phyloP scores from a whole-genome alignment of 2,888 invertebrate species.

The Ichneumoninae sp. region DNA sequence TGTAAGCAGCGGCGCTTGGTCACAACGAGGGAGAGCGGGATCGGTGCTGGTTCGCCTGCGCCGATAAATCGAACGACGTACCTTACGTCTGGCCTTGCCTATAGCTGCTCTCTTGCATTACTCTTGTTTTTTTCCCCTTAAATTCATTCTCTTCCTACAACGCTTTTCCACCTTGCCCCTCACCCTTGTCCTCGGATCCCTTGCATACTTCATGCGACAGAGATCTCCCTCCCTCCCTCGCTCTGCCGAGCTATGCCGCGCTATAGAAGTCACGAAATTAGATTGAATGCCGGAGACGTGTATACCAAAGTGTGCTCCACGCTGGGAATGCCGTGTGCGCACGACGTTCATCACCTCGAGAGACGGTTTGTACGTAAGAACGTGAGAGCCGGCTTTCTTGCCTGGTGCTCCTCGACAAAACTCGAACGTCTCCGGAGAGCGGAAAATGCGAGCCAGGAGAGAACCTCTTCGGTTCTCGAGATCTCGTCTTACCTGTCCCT shows the following conservation, averaged over 20 bases:
- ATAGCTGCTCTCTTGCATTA: constrained; percentile 34
- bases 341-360: constrained; percentile 1
- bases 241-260: constrained; percentile 15
- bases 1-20: constrained; percentile 60
- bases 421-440: not conserved
- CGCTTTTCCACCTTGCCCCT: not conserved
- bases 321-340: constrained; percentile 4
- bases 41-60: constrained; percentile 62
- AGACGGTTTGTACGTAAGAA: constrained; percentile 10
- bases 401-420: not conserved
- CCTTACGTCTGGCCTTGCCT: constrained; percentile 45
- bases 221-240: not conserved
- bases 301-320: constrained; percentile 16
- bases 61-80: constrained; percentile 66
- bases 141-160: constrained; percentile 32
- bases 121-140: constrained; percentile 25
- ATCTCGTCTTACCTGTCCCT: not conserved
- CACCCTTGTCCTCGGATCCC: constrained; percentile 31
- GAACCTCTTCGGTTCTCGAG: not conserved
- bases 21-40: constrained; percentile 50
- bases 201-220: constrained; percentile 56
- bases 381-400: constrained; percentile 14
- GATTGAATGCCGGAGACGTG: constrained; percentile 46
- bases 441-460: constrained; percentile 14
- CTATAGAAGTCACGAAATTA: constrained; percentile 54